phyloP scores from a whole-genome alignment of 2,888 invertebrate genomes.

The Magallana nippona region DNA sequence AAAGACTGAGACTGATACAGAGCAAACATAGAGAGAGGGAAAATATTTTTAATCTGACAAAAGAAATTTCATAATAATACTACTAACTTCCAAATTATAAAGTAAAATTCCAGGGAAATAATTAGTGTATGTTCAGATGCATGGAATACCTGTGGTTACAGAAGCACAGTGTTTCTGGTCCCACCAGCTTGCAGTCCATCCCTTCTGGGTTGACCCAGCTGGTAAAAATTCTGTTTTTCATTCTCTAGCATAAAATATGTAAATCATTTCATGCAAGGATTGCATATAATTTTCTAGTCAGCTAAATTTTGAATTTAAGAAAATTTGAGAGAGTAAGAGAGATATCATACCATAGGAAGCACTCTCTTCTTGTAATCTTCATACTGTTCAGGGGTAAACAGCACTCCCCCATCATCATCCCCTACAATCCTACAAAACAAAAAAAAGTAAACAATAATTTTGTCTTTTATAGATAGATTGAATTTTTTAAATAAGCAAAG shows the following conservation, averaged over 20 bases:
- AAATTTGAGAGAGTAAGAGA: neutral
- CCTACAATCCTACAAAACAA: conserved; percentile 74
- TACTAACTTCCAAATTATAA: too few relatives aligned
- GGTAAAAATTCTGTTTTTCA: conserved; percentile 77
- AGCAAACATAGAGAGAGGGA: too few relatives aligned
- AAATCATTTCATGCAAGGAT: too few relatives aligned
- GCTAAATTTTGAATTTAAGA: too few relatives aligned
- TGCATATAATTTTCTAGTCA: too few relatives aligned
- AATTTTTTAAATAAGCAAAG: too few relatives aligned
- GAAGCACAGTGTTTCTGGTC: conserved; percentile 78
- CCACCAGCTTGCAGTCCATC: conserved; percentile 79
- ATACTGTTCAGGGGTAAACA: conserved; percentile 78
- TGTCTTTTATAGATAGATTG: too few relatives aligned
- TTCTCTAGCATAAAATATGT: conserved; percentile 63
- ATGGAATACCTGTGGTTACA: conserved; percentile 76
- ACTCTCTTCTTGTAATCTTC: conserved; percentile 78
- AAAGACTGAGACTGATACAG: too few relatives aligned
- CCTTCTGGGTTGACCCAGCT: conserved; percentile 73
- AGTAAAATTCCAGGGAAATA: too few relatives aligned
- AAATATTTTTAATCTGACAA: too few relatives aligned
- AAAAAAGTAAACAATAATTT: neutral
- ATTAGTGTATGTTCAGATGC: neutral
- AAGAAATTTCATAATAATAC: too few relatives aligned
- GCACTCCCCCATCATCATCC: conserved; percentile 76
- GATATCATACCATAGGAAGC: conserved; percentile 69